Base-by-base conservation (phyloP, 64 coral and sea anemone species). In the Pocillopora damicornis region DNA sequence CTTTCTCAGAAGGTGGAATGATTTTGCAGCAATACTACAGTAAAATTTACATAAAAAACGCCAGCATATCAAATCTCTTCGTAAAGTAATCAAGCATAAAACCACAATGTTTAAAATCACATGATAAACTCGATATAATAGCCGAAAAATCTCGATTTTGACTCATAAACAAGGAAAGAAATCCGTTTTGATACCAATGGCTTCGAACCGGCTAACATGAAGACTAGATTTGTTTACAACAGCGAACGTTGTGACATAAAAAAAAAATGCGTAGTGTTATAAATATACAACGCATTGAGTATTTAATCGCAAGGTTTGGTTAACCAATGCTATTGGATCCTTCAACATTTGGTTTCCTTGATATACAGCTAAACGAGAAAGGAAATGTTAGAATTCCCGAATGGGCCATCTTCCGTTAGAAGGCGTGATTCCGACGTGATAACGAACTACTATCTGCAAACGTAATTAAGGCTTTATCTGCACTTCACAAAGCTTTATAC, bases 1-100 rank as follows among this genome's bases (percentile, higher is more conserved):
- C 35, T 62, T 37, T 15, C 36, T 18, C 45, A 18, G 37, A 58
- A 85, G 20, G 38, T 57, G n/a, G 81, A 15, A 83, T 69, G 63
- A 73, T 72, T 12, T 73, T 67, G 65, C 34, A 85, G 81, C 38
- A 72, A 58, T 57, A 51, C 42, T 51, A 51, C 42, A 51, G 42
- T 51, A 85, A 85, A 85, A 85, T 85, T 85, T 23, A 58, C 81
- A 85, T 85, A 85, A 81, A 72, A 7, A 57, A 7, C 2, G 81
- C n/a, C 64, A 56, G 17, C 9, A 85, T 22, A 51, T 63, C 45
- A 85, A n/a, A 38, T 18, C 71, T n/a, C 45, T 73, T 1, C 38
- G 63, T 30, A 66, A n/a, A 17, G 18, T 73, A 11, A 9, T 25
- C 17, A 85, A 20, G 37, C 65, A 72, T 71, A 67, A 85, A 83